Percentiles rank a stretch among this genome's conserved stretches.
Conservation (phyloP, 2,888 invertebrate species). For the Acleris literana region DNA sequence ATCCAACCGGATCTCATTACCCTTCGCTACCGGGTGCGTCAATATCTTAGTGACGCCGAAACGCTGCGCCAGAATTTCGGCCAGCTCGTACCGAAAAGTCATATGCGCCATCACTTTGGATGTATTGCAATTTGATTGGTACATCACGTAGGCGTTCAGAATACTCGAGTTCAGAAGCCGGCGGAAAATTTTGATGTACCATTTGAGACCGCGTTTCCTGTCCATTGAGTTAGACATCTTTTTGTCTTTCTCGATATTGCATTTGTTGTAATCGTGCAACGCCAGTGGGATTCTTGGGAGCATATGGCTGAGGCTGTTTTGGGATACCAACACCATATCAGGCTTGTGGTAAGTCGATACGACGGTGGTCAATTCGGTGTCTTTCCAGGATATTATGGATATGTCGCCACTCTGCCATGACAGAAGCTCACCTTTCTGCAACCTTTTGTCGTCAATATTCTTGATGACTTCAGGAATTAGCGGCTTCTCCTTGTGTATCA, state of each 20-base stretch:
- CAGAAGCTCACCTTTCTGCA: slow-evolving; percentile 29
- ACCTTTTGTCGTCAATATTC: slow-evolving; percentile 28
- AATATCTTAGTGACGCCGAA: slow-evolving; percentile 12
- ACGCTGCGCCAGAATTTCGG: slow-evolving; percentile 20
- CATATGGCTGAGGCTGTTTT: slow-evolving; percentile 34
- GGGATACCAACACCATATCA: slow-evolving; percentile 26
- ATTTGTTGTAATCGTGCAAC: slow-evolving; percentile 30
- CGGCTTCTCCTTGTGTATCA: slow-evolving; percentile 26
- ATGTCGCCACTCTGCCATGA: slow-evolving; percentile 35
- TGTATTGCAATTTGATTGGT: slow-evolving; percentile 27
- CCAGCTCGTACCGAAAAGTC: slow-evolving; percentile 26
- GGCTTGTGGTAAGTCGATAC: slow-evolving; percentile 32
- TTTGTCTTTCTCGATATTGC: slow-evolving; percentile 34
- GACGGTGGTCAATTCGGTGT: slow-evolving; percentile 23
- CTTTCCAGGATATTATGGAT: slow-evolving; percentile 34
- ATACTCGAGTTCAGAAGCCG: slow-evolving; percentile 29
- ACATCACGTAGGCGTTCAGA: slow-evolving; percentile 30
- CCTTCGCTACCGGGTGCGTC: slow-evolving; percentile 5
- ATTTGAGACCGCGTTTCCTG: slow-evolving; percentile 31
- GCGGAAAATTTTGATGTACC: slow-evolving; percentile 34
- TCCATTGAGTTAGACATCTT: slow-evolving; percentile 35
- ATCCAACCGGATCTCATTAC: slow-evolving; percentile 20
- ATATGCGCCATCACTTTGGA: slow-evolving; percentile 25
- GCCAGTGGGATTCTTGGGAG: slow-evolving; percentile 28
- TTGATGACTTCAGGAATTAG: slow-evolving; percentile 32